A percentile compares a stretch with the other conserved stretches of the same genome.
Conservation (phyloP, 2,888 invertebrate genomes). For the Campaea margaritaria region DNA sequence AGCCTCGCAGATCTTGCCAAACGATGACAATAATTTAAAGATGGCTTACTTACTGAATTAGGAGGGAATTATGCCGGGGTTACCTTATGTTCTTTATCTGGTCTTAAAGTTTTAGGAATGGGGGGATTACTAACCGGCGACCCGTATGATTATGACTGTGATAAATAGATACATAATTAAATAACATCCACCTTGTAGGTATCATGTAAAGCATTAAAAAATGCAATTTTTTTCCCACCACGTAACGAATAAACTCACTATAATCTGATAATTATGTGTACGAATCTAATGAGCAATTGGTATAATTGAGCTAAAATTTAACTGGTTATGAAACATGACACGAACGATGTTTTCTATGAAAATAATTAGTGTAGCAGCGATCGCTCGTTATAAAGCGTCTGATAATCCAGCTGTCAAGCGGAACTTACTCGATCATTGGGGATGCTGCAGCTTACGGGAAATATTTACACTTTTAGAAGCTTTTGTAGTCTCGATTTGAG, state of each 20-base stretch:
- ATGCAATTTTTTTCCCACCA: too few species aligned
- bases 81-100: slow-evolving; percentile 30
- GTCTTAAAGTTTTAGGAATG: slow-evolving; percentile 27
- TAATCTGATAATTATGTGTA: too few species aligned
- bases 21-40: slow-evolving; percentile 25
- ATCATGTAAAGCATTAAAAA: too few species aligned
- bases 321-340: background rate
- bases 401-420: slow-evolving; percentile 75
- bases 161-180: slow-evolving; percentile 29
- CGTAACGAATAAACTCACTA: background rate
- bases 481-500: background rate
- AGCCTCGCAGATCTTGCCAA: slow-evolving; percentile 13
- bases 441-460: slow-evolving; percentile 50
- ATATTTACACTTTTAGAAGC: slow-evolving; percentile 11
- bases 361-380: slow-evolving; percentile 35
- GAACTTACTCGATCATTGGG: slow-evolving; percentile 59
- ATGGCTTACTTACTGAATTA: slow-evolving; percentile 24
- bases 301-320: background rate
- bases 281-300: too few species aligned
- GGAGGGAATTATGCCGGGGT: slow-evolving; percentile 19
- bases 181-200: too few species aligned
- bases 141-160: slow-evolving; percentile 29
- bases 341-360: background rate
- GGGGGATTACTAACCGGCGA: slow-evolving; percentile 19
- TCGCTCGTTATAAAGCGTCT: slow-evolving; percentile 62